These are phyloP conservation scores for Abramis brama DNA, from an alignment of 2,113 vertebrate species.

Conservation along the genomic window DNA sequence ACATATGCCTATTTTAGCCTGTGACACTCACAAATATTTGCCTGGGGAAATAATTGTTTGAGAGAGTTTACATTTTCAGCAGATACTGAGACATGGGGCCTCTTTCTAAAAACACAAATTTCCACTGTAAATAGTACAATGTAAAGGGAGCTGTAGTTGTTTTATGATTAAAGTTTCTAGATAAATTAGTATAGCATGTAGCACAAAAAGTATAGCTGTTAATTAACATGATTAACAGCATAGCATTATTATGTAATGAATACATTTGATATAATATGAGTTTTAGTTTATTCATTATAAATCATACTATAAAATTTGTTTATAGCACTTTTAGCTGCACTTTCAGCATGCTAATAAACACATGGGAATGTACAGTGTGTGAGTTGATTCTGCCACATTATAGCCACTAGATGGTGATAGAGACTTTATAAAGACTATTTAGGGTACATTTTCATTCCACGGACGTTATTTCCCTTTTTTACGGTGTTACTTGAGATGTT, in stretches of 20 bases:
- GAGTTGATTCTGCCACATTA: background rate
- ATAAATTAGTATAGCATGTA: background rate
- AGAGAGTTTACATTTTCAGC: slow-evolving; percentile 41
- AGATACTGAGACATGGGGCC: slow-evolving; percentile 31
- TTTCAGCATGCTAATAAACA: background rate
- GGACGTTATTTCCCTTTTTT: background rate
- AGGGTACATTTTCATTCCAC: too few relatives aligned
- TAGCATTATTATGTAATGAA: background rate
- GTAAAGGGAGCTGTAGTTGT: background rate
- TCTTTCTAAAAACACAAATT: background rate
- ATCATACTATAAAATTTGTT: background rate
- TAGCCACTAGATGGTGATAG: slow-evolving; percentile 16
- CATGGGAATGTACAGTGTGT: too few relatives aligned
- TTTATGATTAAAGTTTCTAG: background rate
- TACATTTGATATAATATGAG: background rate
- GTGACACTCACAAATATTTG: slow-evolving; percentile 37
- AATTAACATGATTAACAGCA: too few relatives aligned
- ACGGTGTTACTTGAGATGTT: background rate
- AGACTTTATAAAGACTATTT: background rate
- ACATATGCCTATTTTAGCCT: slow-evolving; percentile 63
- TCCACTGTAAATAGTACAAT: slow-evolving; percentile 9
- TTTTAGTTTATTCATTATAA: background rate
- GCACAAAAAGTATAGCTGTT: background rate
- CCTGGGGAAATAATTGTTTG: slow-evolving; percentile 35
- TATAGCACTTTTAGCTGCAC: background rate